phyloP scores from a whole-genome alignment of 2,888 invertebrate genomes.

The Pterostichus niger region DNA sequence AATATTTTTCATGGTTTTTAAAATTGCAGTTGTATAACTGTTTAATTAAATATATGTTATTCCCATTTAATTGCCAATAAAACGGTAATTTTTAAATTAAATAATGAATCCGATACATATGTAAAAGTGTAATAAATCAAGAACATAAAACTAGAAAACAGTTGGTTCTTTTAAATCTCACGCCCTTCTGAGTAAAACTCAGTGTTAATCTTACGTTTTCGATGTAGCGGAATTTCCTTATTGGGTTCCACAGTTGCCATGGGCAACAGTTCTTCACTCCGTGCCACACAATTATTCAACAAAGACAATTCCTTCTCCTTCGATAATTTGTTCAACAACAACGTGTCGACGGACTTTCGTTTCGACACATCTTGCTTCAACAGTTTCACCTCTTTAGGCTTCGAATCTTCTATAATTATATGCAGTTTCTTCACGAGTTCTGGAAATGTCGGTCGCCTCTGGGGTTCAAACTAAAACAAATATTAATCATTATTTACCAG shows the following conservation, averaged over 20 bases:
- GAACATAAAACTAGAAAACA: no score
- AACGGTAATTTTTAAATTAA: not conserved
- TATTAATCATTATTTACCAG: slow-evolving; percentile 49
- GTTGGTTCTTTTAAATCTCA: not conserved
- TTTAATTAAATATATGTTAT: not conserved
- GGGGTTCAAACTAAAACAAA: slow-evolving; percentile 88
- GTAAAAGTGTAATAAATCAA: not conserved
- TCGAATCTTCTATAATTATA: slow-evolving; percentile 78
- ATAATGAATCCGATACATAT: no score
- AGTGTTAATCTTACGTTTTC: slow-evolving; percentile 72
- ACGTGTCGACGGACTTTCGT: slow-evolving; percentile 70
- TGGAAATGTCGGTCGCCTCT: slow-evolving; percentile 91
- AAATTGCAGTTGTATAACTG: slow-evolving; percentile 1
- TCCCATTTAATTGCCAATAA: no score
- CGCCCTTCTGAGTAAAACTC: not conserved
- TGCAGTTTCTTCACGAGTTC: slow-evolving; percentile 87
- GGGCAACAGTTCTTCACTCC: slow-evolving; percentile 77
- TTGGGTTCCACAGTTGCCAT: slow-evolving; percentile 68
- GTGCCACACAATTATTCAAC: slow-evolving; percentile 74
- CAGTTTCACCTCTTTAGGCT: slow-evolving; percentile 68
- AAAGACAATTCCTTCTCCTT: slow-evolving; percentile 68
- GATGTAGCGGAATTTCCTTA: slow-evolving; percentile 70
- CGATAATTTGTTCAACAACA: slow-evolving; percentile 67
- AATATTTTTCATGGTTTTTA: slow-evolving; percentile 1
- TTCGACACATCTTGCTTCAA: slow-evolving; percentile 70